A percentile compares a stretch with the other conserved stretches of the same genome.
Evolutionary conservation across 2,888 invertebrate genomes (phyloP).

Genomic region (Seira sanloemensis): DNA sequence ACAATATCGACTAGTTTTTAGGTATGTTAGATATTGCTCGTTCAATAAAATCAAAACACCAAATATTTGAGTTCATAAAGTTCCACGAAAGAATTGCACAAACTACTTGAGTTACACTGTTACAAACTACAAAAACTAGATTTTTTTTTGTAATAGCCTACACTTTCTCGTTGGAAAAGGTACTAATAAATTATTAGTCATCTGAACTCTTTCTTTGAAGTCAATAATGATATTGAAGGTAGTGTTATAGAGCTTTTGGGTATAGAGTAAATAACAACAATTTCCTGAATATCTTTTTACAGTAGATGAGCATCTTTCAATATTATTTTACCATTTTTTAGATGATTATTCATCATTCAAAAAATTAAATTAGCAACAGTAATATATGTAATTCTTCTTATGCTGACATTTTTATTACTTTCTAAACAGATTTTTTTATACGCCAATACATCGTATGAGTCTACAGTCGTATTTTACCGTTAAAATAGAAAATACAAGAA

Average conservation of each 20-base stretch:
- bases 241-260: no score
- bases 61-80: no score
- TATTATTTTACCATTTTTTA: not conserved
- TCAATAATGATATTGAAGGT: not conserved
- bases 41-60: no score
- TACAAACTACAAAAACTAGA: no score
- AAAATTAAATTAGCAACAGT: no score
- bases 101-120: no score
- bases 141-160: no score
- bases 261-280: not conserved
- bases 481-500: slow-evolving; percentile 51
- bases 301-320: not conserved
- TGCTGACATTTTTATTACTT: not conserved
- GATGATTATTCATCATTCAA: not conserved
- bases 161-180: no score
- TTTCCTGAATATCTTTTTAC: not conserved
- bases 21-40: not conserved
- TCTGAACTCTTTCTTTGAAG: not conserved
- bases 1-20: not conserved
- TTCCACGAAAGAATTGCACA: no score
- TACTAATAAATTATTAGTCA: no score
- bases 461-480: not conserved
- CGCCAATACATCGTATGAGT: not conserved
- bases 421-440: not conserved
- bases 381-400: no score